These are phyloP conservation scores for Neodontobutis hainanensis DNA, from an alignment of 2,113 vertebrate species.

Conservation along the genomic window DNA sequence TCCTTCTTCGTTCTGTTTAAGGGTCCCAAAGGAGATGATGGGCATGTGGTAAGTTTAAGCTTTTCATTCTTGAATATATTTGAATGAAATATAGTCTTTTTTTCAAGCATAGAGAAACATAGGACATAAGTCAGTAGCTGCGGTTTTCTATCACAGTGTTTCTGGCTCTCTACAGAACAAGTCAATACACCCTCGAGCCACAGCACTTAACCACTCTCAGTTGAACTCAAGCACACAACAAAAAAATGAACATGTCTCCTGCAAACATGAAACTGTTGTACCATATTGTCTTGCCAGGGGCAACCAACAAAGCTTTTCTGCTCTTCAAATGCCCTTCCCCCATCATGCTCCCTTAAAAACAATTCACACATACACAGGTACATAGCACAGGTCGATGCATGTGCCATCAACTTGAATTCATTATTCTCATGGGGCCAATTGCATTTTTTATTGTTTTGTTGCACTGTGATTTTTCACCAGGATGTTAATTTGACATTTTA, in stretches of 20 bases:
- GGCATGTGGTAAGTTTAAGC: conserved; percentile 82
- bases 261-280: conserved; percentile 55
- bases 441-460: conserved; percentile 76
- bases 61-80: conserved; percentile 44
- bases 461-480: conserved; percentile 76
- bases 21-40: conserved; percentile 95
- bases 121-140: conserved; percentile 25
- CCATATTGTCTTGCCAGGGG: conserved; percentile 57
- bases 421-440: conserved; percentile 67
- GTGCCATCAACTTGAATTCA: conserved; percentile 64
- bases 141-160: conserved; percentile 53
- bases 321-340: conserved; percentile 28
- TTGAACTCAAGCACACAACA: conserved; percentile 40
- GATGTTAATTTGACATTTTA: conserved; percentile 83
- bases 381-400: conserved; percentile 40
- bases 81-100: conserved; percentile 43
- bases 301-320: conserved; percentile 47
- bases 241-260: conserved; percentile 51
- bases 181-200: conserved; percentile 58
- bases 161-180: conserved; percentile 38
- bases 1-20: conserved; percentile 69
- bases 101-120: conserved; percentile 9
- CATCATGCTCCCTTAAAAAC: conserved; percentile 40
- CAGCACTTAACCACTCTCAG: conserved; percentile 54
- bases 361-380: conserved; percentile 30